These are phyloP conservation scores for Solenopsis fugax DNA, from an alignment of 1,140 invertebrate genomes.

Conservation along the genomic window DNA sequence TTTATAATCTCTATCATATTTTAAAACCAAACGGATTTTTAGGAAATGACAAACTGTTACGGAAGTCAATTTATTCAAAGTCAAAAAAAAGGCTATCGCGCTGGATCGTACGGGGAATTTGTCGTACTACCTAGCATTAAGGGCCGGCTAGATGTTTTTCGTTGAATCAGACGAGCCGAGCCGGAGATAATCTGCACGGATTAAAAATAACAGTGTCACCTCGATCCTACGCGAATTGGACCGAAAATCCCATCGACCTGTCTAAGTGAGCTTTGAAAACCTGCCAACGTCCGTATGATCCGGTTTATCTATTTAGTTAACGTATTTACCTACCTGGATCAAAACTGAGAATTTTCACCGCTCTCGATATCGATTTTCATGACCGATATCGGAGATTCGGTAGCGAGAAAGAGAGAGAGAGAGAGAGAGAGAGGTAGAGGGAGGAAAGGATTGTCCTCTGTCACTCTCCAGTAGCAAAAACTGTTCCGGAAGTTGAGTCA, in stretches of 20 bases:
- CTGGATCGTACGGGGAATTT: not conserved
- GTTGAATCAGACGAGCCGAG: conserved; percentile 8
- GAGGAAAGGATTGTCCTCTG: not conserved
- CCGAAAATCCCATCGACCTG: not conserved
- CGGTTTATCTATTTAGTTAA: conserved; percentile 21
- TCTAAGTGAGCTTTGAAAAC: conserved; percentile 3
- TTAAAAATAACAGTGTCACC: conserved; percentile 41
- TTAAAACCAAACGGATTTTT: not conserved
- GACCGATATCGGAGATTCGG: conserved; percentile 7
- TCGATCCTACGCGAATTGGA: conserved; percentile 24
- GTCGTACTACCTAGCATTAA: not conserved
- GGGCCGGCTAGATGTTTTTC: not conserved
- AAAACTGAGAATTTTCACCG: conserved; percentile 1
- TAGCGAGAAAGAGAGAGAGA: not conserved
- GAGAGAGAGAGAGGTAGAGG: too few relatives aligned
- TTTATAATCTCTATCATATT: not conserved
- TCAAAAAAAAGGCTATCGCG: not conserved
- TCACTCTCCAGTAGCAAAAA: not conserved
- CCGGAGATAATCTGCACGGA: conserved; percentile 29
- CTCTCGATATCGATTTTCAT: conserved; percentile 23
- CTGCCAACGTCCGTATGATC: conserved; percentile 15
- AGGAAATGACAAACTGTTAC: not conserved
- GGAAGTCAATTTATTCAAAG: not conserved
- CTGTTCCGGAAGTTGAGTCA: conserved; percentile 16
- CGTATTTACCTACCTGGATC: conserved; percentile 43